Evolutionary conservation across 2,797 vertebrate species (phyloP).

Genomic region (Megaceryle alcyon): DNA sequence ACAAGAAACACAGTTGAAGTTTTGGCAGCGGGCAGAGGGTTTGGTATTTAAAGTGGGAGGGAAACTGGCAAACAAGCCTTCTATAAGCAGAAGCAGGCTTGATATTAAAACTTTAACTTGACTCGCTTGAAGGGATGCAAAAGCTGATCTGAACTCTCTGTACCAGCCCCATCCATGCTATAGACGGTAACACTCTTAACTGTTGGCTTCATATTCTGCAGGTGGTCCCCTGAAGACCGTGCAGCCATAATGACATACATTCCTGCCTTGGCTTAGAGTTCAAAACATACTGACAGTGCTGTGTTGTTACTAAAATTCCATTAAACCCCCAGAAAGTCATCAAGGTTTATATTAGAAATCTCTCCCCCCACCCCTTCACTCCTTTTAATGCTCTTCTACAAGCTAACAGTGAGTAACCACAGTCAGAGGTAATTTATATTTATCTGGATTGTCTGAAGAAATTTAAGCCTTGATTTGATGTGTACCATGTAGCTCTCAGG

Average conservation of each 20-base stretch:
- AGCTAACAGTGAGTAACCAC: not conserved
- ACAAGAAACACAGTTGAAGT: conserved; percentile 55
- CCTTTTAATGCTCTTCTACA: not conserved
- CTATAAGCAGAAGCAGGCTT: conserved; percentile 24
- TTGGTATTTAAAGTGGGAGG: conserved; percentile 20
- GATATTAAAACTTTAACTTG: not conserved
- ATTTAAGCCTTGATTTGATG: not conserved
- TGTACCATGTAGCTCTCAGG: not conserved
- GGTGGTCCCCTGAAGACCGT: fast-evolving
- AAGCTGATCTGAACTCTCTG: not conserved
- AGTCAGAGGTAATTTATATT: not conserved
- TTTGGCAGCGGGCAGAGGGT: conserved; percentile 60
- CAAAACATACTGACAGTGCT: not conserved
- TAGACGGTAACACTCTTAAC: fast-evolving
- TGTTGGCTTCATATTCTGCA: not conserved
- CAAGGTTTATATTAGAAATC: not conserved
- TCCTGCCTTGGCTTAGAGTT: not conserved
- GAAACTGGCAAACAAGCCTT: conserved; percentile 26
- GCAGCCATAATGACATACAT: not conserved
- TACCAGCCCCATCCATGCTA: not conserved
- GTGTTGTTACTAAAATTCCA: not conserved
- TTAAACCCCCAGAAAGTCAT: not conserved
- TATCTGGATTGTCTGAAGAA: not conserved
- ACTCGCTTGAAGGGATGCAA: not conserved
- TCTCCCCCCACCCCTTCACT: not conserved